Base-by-base conservation (phyloP, 1,140 invertebrate species). In the Lamellibrachia luymesi region DNA sequence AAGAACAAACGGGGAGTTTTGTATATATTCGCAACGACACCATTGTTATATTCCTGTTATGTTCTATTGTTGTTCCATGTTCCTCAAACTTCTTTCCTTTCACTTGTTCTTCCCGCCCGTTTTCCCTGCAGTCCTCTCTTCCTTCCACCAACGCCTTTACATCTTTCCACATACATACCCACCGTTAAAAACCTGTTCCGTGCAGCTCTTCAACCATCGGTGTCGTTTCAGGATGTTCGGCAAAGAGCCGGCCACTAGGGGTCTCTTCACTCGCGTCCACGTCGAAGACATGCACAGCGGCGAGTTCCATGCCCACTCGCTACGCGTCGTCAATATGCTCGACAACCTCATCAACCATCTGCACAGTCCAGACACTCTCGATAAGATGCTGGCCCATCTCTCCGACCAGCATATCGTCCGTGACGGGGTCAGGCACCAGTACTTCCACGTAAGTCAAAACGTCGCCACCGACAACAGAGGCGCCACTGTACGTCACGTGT, bases 381-480 rank as follows among this genome's bases (percentile, higher is more conserved):
- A 22, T 6, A 22, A 92, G 4, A 91, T 92, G 52, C 92, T 93
- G 25, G 93, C 64, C 1, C 93, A 93, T 90, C 89, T 93, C 52
- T 64, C 56, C 92, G 10, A 92, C 2, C 93, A 93, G 49, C 93
- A 93, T 64, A 89, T 49, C 25, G 27, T 89, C n/a, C 51, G 93
- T 8, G 49, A 92, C 6, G 93, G 93, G 8, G 93, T 93, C 13
- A 93, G 49, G 22, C 51, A 64, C 38, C 56, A 64, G 51, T 89
- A 93, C 91, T 93, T 93, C 92, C 51, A 92, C 50, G 93, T 93
- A 93, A 22, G 56, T 92, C 64, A 56, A 56, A 56, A 56, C 52
- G 13, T 56, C 52, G 52, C 13, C 52, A 56, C 52, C 52, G 38
- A 38, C 38, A 38, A 38, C 38, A 38, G 38, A 38, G 38, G 38